These are phyloP conservation scores for Sitodiplosis mosellana DNA, from an alignment of 1,140 invertebrate genomes.

Conservation along the genomic window DNA sequence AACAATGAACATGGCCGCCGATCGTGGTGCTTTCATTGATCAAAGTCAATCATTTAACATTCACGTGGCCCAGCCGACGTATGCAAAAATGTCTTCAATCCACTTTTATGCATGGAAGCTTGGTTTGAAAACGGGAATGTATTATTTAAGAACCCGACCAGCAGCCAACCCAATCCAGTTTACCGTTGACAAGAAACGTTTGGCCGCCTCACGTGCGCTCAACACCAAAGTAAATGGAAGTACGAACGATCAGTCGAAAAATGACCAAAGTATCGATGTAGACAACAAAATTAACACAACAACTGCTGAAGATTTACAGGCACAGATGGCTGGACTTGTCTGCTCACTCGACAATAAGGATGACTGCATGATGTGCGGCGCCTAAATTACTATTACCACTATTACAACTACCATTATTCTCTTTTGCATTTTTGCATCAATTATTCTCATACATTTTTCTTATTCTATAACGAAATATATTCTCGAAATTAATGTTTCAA, in stretches of 20 bases:
- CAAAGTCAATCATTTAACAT: constrained; percentile 93
- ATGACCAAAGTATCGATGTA: no score
- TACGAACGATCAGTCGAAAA: neutral
- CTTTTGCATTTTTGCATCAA: no score
- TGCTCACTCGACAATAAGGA: constrained; percentile 84
- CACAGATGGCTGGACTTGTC: constrained; percentile 50
- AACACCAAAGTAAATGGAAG: no score
- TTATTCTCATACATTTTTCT: no score
- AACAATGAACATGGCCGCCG: constrained; percentile 53
- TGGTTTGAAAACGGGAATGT: constrained; percentile 65
- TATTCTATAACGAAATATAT: no score
- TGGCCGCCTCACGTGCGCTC: constrained; percentile 15
- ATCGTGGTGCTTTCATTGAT: constrained; percentile 87
- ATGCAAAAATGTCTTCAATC: constrained; percentile 62
- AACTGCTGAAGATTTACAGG: constrained; percentile 26
- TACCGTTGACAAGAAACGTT: constrained; percentile 79
- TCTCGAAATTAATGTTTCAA: no score
- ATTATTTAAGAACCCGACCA: constrained; percentile 87
- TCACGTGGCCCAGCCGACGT: constrained; percentile 79
- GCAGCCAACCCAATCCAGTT: constrained; percentile 90
- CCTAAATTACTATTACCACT: constrained; percentile 28
- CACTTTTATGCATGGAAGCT: constrained; percentile 56
- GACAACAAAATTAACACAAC: no score
- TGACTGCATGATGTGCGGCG: constrained; percentile 60
- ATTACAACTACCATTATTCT: no score